A percentile compares a stretch with the other conserved stretches of the same genome.
Evolutionary conservation across 2,113 vertebrate genomes (phyloP).

Genomic region (Martes martes): DNA sequence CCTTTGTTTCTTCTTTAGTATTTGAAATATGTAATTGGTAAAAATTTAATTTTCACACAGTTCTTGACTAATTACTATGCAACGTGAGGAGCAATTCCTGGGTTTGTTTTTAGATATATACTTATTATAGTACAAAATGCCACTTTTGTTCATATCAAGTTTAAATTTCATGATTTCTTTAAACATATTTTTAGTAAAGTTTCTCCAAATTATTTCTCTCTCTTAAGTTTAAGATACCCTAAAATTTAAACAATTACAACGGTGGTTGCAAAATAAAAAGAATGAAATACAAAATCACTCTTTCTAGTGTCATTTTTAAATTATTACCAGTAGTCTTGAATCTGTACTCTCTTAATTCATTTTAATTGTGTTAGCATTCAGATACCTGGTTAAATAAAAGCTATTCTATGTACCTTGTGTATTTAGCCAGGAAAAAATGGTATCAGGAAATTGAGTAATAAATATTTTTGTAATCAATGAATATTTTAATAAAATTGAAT

Average conservation of each 20-base stretch:
- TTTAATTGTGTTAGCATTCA: background rate
- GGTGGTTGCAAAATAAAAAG: background rate
- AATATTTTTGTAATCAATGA: background rate
- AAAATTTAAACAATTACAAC: background rate
- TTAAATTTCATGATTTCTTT: background rate
- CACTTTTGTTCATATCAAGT: background rate
- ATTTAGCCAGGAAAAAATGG: background rate
- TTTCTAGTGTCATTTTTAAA: background rate
- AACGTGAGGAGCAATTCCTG: background rate
- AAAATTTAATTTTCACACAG: background rate
- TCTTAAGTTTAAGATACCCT: background rate
- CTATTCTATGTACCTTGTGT: background rate
- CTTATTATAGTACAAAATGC: background rate
- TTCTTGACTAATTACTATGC: background rate
- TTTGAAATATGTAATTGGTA: background rate
- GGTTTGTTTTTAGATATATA: background rate
- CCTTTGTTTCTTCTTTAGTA: background rate
- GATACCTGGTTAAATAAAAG: background rate
- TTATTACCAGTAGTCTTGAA: background rate
- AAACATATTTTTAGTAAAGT: background rate
- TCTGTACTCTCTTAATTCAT: background rate
- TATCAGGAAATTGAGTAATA: background rate
- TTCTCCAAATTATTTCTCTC: background rate
- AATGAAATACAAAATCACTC: background rate
- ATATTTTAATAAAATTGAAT: background rate